These are phyloP conservation scores for Eretmocerus hayati DNA, from an alignment of 2,888 invertebrate genomes.

Conservation along the genomic window DNA sequence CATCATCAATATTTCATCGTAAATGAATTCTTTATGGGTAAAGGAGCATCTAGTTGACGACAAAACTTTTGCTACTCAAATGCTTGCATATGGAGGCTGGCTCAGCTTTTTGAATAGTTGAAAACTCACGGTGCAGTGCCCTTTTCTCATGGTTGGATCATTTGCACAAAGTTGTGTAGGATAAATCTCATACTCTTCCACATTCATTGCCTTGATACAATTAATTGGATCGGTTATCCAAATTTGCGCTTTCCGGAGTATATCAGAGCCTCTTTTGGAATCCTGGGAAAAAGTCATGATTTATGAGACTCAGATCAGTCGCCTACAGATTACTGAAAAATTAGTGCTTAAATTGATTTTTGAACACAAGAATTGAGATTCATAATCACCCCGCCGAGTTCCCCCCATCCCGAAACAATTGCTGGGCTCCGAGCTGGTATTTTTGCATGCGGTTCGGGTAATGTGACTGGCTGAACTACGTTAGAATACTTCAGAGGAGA, in stretches of 20 bases:
- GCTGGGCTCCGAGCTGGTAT: conserved; percentile 4
- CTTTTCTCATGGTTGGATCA: neutral
- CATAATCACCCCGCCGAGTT: conserved; percentile 7
- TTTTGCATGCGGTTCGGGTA: conserved; percentile 3
- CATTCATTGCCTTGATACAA: neutral
- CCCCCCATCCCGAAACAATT: conserved; percentile 15
- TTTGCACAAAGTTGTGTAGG: neutral
- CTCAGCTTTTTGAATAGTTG: too few species aligned
- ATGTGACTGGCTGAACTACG: conserved; percentile 3
- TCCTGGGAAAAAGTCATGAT: too few species aligned
- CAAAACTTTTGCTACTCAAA: too few species aligned
- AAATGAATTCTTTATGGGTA: too few species aligned
- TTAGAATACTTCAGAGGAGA: neutral
- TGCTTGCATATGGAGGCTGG: too few species aligned
- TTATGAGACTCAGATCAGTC: too few species aligned
- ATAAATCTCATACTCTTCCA: neutral
- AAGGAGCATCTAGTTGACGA: too few species aligned
- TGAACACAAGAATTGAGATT: conserved; percentile 22
- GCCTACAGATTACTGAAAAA: too few species aligned
- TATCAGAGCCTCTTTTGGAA: too few species aligned
- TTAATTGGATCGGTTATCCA: neutral
- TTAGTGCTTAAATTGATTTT: too few species aligned
- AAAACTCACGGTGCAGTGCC: neutral
- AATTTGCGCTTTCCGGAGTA: conserved; percentile 12
- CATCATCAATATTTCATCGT: too few species aligned